These are phyloP conservation scores for Thamnophis elegans DNA, from an alignment of 2,797 vertebrate species.

Conservation along the genomic window DNA sequence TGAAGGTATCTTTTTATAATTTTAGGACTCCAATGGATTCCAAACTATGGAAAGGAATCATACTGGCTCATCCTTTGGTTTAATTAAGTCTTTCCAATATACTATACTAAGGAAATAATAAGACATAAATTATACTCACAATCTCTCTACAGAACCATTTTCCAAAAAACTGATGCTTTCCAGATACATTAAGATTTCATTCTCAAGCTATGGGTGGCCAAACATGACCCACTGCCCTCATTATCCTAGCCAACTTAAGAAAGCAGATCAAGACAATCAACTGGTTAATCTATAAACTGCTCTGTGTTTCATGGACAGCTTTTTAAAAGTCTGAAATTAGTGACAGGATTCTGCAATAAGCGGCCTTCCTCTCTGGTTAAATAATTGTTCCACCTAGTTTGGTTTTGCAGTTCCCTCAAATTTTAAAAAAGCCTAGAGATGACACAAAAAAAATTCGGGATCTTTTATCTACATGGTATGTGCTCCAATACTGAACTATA, in stretches of 20 bases:
- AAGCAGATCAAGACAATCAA: background rate
- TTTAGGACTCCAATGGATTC: background rate
- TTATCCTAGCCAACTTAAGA: background rate
- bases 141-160: background rate
- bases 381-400: background rate
- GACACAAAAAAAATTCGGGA: background rate
- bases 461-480: background rate
- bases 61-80: background rate
- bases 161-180: background rate
- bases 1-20: background rate
- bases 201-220: background rate
- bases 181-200: background rate
- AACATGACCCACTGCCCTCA: background rate
- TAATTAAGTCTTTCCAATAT: background rate
- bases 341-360: background rate
- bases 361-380: background rate
- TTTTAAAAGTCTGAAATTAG: background rate
- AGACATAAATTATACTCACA: background rate
- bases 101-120: background rate
- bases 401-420: background rate
- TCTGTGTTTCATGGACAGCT: background rate
- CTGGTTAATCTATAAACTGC: background rate
- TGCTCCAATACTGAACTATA: background rate
- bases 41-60: background rate
- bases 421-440: background rate